A percentile compares a stretch with the other conserved stretches of the same genome.
These are phyloP conservation scores for Acromyrmex charruanus DNA, from an alignment of 1,140 invertebrate genomes.

Conservation along the genomic window DNA sequence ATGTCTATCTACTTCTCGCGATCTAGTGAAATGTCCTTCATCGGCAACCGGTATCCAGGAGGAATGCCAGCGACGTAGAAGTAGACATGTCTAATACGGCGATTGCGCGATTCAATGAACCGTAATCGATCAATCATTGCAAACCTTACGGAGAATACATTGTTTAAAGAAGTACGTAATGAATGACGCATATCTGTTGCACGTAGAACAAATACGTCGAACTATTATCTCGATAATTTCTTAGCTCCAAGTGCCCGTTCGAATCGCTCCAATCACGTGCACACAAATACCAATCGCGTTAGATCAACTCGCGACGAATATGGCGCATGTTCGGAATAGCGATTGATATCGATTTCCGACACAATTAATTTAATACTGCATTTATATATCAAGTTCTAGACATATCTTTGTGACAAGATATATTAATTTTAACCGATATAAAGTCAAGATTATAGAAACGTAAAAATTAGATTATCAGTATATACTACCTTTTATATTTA, in stretches of 20 bases:
- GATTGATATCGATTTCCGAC: slow-evolving; percentile 27
- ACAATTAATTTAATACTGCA: slow-evolving; percentile 11
- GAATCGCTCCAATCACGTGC: slow-evolving; percentile 8
- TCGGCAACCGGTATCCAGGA: neutral
- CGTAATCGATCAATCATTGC: slow-evolving; percentile 10
- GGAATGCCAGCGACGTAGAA: slow-evolving; percentile 43
- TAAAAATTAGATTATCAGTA: neutral
- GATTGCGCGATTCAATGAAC: slow-evolving; percentile 31
- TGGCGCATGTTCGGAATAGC: neutral
- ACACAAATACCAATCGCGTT: slow-evolving; percentile 55
- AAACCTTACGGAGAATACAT: slow-evolving; percentile 34
- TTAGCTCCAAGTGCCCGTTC: slow-evolving; percentile 42
- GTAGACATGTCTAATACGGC: slow-evolving; percentile 25
- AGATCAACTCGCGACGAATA: slow-evolving; percentile 33
- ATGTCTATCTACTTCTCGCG: slow-evolving; percentile 7
- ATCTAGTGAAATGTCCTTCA: slow-evolving; percentile 25
- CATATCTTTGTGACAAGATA: slow-evolving; percentile 12
- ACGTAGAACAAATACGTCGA: slow-evolving; percentile 42
- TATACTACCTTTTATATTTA: neutral
- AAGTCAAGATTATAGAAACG: neutral
- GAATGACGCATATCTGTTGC: slow-evolving; percentile 52
- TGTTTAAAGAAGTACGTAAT: slow-evolving; percentile 43
- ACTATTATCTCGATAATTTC: slow-evolving; percentile 58
- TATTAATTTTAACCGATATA: slow-evolving; percentile 6
- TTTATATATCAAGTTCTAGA: neutral